Percentiles rank a stretch among this genome's conserved stretches.
Conservation (phyloP, 1,140 invertebrate genomes). For the Atta texana region DNA sequence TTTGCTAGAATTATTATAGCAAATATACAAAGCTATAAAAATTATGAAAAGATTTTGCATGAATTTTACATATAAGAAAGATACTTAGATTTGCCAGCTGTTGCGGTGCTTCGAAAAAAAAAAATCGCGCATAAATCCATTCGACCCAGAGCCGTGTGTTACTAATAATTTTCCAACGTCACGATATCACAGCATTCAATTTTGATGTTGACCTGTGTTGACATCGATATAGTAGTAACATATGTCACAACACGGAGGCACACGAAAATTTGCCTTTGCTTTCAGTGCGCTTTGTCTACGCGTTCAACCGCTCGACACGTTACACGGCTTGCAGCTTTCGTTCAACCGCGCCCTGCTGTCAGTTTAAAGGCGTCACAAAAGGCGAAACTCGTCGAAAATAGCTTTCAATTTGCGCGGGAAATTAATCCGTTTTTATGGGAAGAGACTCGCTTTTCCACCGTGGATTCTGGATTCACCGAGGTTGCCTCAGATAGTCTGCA, state of each 20-base stretch:
- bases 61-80: background rate
- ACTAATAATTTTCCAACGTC: constrained; percentile 24
- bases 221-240: constrained; percentile 52
- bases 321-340: constrained; percentile 39
- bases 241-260: constrained; percentile 36
- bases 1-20: background rate
- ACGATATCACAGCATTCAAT: constrained; percentile 35
- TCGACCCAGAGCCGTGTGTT: background rate
- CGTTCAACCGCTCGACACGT: constrained; percentile 36
- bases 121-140: constrained; percentile 28
- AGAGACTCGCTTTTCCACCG: background rate
- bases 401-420: constrained; percentile 50
- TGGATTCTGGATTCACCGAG: constrained; percentile 7
- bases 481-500: background rate
- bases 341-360: background rate
- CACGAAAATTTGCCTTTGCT: constrained; percentile 56
- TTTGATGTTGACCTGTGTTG: constrained; percentile 41
- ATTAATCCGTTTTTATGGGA: constrained; percentile 41
- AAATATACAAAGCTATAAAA: background rate
- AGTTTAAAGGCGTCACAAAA: constrained; percentile 58
- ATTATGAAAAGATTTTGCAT: background rate
- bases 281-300: constrained; percentile 53
- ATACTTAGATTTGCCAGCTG: background rate
- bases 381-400: constrained; percentile 32
- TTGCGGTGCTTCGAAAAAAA: background rate